These are phyloP conservation scores for Fabriciana adippe DNA, from an alignment of 2,888 invertebrate species.

Conservation along the genomic window DNA sequence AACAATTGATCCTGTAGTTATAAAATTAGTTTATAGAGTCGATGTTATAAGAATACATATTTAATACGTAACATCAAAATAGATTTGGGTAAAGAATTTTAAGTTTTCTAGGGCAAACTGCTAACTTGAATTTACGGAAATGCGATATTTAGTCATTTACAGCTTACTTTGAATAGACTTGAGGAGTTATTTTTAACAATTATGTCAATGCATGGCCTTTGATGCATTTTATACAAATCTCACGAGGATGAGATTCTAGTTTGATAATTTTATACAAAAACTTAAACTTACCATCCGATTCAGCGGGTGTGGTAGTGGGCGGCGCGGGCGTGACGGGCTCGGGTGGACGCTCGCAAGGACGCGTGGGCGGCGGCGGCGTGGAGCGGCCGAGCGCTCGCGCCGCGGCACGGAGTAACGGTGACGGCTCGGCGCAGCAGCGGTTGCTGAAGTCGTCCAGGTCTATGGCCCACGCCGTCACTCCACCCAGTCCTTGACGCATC, in stretches of 20 bases:
- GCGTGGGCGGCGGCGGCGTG: slow-evolving; percentile 39
- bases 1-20: slow-evolving; percentile 47
- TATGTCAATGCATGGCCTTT: too few species aligned
- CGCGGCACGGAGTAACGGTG: slow-evolving; percentile 89
- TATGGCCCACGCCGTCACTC: slow-evolving; percentile 93
- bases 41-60: not conserved
- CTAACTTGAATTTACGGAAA: too few species aligned
- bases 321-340: slow-evolving; percentile 88
- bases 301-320: slow-evolving; percentile 84
- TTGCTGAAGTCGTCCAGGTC: slow-evolving; percentile 94
- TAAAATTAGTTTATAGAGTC: not conserved
- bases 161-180: too few species aligned
- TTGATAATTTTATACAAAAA: too few species aligned
- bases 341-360: slow-evolving; percentile 86
- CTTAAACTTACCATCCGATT: slow-evolving; percentile 59
- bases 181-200: too few species aligned
- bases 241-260: too few species aligned
- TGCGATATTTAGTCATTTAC: too few species aligned
- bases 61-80: not conserved
- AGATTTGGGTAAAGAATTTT: too few species aligned
- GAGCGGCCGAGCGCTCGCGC: slow-evolving; percentile 88
- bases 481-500: slow-evolving; percentile 87
- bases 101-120: too few species aligned
- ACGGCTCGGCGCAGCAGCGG: slow-evolving; percentile 90
- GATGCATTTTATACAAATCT: too few species aligned